Conservation (phyloP, 2,113 vertebrate species). For the Oenanthe oenanthe region DNA sequence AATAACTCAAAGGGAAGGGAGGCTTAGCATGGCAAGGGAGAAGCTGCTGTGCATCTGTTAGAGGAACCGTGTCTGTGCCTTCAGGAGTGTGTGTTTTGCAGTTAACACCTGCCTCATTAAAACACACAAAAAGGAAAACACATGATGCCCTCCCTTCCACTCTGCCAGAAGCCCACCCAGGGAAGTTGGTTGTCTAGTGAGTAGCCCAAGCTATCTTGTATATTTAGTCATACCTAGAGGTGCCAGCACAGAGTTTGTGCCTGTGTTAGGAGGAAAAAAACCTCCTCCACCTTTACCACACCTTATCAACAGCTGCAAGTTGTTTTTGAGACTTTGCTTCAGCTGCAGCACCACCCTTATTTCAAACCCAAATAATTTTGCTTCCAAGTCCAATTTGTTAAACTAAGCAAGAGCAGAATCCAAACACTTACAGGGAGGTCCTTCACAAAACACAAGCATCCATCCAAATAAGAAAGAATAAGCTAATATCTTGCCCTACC, state of each 20-base stretch:
- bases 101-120: background rate
- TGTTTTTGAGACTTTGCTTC: background rate
- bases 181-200: background rate
- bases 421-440: background rate
- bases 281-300: background rate
- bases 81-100: background rate
- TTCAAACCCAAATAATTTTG: background rate
- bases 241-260: background rate
- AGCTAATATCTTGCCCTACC: background rate
- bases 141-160: background rate
- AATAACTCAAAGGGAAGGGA: background rate
- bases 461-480: background rate
- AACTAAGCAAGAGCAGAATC: background rate
- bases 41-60: background rate
- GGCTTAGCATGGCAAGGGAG: background rate
- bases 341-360: background rate
- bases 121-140: background rate
- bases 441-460: background rate
- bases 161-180: background rate
- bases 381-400: background rate
- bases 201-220: background rate
- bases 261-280: background rate
- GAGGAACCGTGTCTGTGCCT: fast-evolving
- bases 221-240: background rate
- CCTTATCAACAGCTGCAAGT: background rate